Base-by-base conservation (phyloP, 2,888 invertebrate genomes). In the Amblyjoppa proteus region DNA sequence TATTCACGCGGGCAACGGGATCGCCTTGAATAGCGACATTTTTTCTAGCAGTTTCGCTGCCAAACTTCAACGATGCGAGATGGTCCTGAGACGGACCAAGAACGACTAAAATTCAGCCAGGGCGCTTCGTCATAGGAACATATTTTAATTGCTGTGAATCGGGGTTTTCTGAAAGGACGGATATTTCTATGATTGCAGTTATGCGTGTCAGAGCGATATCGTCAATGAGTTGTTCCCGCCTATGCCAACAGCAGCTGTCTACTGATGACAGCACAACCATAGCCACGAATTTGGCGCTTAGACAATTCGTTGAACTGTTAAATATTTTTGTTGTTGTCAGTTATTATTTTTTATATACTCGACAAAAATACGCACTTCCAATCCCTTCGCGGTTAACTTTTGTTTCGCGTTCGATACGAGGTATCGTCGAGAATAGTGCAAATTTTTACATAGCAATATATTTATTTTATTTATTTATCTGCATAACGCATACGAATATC, bases 221-320 rank as follows among this genome's bases (percentile, higher is more conserved):
- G 97, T 98, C 95, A 97, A 98, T 97, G 98, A 98, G 95, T 96
- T 98, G 95, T 98, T 98, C 96, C 98, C 98, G 94, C 96, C 96
- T 92, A 94, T 96, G 92, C 92, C 94, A 88, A 90, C 88, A 86
- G 87, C 90, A 89, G 89, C 89, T 89, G 88, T 89, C 89, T 86
- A 88, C 89, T 90, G 91, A 92, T 90, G 89, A 88, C 90, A 89
- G 87, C 91, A 90, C 80, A 81, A 74, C 74, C 80, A 81, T 66
- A 81, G 80, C 80, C 80, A 81, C 66, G 41, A 56, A 74, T 81
- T 84, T 80, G 64, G 84, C 71, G 77, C 49, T 81, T 73, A 41
- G 25, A 73, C 38, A 68, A 61, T 66, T 74, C 9, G 28, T 45
- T 45, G 13, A 69, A 61, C 16, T 3, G 11, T 45, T 20, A 13